Percentiles rank a stretch among this genome's conserved stretches.
Conservation (phyloP, 2,797 vertebrate genomes). For the Steatocranus sp. region DNA sequence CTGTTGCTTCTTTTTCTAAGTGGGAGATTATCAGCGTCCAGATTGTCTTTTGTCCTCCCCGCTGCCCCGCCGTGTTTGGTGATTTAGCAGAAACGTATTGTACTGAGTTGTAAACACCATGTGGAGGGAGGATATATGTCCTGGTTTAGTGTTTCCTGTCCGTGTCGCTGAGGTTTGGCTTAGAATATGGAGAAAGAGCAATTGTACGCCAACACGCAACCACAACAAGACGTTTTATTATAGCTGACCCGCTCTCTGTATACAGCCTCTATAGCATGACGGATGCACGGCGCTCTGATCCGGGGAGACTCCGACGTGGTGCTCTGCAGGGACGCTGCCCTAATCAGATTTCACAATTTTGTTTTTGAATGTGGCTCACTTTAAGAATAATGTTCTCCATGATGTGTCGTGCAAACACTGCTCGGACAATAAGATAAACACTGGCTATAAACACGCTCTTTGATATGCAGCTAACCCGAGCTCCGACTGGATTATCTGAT, state of each 20-base stretch:
- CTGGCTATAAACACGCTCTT: slow-evolving; percentile 51
- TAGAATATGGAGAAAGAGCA: slow-evolving; percentile 3
- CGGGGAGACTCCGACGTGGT: neutral
- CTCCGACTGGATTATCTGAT: slow-evolving; percentile 26
- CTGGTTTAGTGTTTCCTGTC: neutral
- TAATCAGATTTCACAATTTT: slow-evolving; percentile 15
- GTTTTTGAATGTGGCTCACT: slow-evolving; percentile 14
- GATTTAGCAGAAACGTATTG: neutral
- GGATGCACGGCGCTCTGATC: slow-evolving; percentile 1
- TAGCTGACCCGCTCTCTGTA: slow-evolving; percentile 7
- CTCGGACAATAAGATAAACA: slow-evolving; percentile 37
- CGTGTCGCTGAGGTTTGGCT: neutral
- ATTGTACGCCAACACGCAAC: neutral
- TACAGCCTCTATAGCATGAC: slow-evolving; percentile 6
- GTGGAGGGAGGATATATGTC: neutral
- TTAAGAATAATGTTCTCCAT: slow-evolving; percentile 22
- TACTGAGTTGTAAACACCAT: neutral
- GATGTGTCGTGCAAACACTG: slow-evolving; percentile 22
- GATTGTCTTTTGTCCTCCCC: neutral
- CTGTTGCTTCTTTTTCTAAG: neutral
- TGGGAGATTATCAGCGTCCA: neutral
- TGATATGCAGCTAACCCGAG: slow-evolving; percentile 29
- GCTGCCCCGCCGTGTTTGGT: neutral
- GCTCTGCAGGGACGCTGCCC: neutral
- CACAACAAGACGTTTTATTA: slow-evolving; percentile 9